Evolutionary conservation across 2,113 vertebrate genomes (phyloP).

Genomic region (Myotis lucifugus): DNA sequence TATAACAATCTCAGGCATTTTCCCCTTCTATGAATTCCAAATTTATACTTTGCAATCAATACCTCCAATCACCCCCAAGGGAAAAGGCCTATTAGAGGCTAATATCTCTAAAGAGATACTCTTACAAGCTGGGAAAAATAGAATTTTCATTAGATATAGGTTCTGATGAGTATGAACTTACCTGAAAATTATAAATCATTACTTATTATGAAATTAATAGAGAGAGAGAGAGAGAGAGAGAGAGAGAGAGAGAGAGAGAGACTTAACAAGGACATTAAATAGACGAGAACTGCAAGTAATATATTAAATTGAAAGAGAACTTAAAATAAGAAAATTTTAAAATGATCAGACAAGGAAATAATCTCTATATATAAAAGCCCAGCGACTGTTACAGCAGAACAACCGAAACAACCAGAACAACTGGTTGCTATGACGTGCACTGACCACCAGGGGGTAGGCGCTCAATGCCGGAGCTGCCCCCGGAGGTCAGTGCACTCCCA

Average conservation of each 20-base stretch:
- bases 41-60: background rate
- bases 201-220: background rate
- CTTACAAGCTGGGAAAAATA: background rate
- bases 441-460: too few relatives aligned
- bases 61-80: background rate
- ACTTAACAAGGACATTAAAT: background rate
- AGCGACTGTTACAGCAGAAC: accelerated
- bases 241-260: background rate
- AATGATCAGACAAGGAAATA: background rate
- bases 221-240: background rate
- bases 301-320: background rate
- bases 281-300: background rate
- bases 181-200: background rate
- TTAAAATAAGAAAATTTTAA: background rate
- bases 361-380: too few relatives aligned
- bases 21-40: background rate
- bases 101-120: background rate
- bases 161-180: background rate
- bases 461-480: too few relatives aligned
- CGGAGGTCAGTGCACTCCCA: too few relatives aligned
- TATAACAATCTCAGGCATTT: background rate
- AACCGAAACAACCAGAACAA: too few relatives aligned
- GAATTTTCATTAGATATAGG: background rate
- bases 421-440: too few relatives aligned
- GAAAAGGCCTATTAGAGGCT: background rate